Conservation (phyloP, 1,140 invertebrate genomes). For the Lutraria rhynchaena region DNA sequence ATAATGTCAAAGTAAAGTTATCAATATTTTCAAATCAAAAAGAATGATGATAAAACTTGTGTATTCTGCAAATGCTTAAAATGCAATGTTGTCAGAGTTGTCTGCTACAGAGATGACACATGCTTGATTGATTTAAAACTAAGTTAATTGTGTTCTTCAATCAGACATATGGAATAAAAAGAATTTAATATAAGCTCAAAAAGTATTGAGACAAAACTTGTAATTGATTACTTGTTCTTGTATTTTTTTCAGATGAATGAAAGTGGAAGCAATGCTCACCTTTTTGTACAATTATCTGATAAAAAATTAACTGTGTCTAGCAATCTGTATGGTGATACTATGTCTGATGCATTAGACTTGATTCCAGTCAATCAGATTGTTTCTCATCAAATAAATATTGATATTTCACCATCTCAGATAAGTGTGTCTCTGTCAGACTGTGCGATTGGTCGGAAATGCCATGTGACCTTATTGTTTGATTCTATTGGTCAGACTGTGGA, state of each 20-base stretch:
- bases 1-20: no score
- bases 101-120: no score
- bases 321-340: slow-evolving; percentile 37
- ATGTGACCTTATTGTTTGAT: slow-evolving; percentile 11
- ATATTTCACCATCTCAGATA: slow-evolving; percentile 24
- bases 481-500: slow-evolving; percentile 9
- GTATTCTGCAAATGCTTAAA: no score
- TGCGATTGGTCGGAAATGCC: slow-evolving; percentile 6
- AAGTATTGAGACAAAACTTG: no score
- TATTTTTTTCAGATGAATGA: slow-evolving; percentile 10
- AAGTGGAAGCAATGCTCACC: background rate
- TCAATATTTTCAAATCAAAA: no score
- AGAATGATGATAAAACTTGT: no score
- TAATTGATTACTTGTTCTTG: no score
- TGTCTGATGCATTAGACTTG: background rate
- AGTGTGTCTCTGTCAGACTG: slow-evolving; percentile 31
- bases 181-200: no score
- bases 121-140: no score
- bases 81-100: no score
- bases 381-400: slow-evolving; percentile 11
- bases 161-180: no score
- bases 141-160: no score
- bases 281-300: slow-evolving; percentile 12
- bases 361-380: background rate
- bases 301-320: background rate